Evolutionary conservation across 2,888 invertebrate genomes (phyloP).

Genomic region (Drosophila longiperda): DNA sequence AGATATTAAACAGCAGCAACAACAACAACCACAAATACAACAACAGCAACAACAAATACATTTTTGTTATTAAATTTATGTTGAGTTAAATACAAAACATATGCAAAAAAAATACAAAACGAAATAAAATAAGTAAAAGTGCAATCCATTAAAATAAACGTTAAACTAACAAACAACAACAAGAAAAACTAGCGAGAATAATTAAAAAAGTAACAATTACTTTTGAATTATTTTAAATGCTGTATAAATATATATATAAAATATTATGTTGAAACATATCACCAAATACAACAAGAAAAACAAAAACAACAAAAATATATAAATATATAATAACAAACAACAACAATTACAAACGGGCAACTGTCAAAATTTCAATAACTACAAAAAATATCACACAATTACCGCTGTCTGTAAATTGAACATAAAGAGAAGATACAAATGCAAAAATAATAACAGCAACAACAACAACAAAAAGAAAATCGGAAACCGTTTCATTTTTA

Average conservation of each 20-base stretch:
- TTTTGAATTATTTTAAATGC: conserved; percentile 79
- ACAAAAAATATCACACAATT: conserved; percentile 56
- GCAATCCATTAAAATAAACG: conserved; percentile 65
- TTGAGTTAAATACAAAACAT: conserved; percentile 72
- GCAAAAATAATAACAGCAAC: conserved; percentile 4
- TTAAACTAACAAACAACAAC: conserved; percentile 46
- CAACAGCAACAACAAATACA: conserved; percentile 63
- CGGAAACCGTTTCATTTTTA: conserved; percentile 63
- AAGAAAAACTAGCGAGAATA: conserved; percentile 63
- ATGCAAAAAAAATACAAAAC: conserved; percentile 16
- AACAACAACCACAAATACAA: conserved; percentile 38
- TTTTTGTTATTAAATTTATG: conserved; percentile 80
- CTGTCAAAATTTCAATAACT: conserved; percentile 66
- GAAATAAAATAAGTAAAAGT: conserved; percentile 65
- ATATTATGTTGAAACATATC: conserved; percentile 73
- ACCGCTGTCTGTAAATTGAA: conserved; percentile 65
- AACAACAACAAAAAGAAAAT: conserved; percentile 25
- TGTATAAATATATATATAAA: conserved; percentile 49
- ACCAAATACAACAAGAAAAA: conserved; percentile 61
- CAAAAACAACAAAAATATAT: conserved; percentile 46
- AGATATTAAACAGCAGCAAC: conserved; percentile 66
- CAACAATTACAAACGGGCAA: conserved; percentile 49
- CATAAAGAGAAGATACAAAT: conserved; percentile 44
- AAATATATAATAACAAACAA: conserved; percentile 56
- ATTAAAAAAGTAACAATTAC: conserved; percentile 78